Percentiles rank a stretch among this genome's conserved stretches.
These are phyloP conservation scores for Phainopepla nitens DNA, from an alignment of 2,113 vertebrate species.

Conservation along the genomic window DNA sequence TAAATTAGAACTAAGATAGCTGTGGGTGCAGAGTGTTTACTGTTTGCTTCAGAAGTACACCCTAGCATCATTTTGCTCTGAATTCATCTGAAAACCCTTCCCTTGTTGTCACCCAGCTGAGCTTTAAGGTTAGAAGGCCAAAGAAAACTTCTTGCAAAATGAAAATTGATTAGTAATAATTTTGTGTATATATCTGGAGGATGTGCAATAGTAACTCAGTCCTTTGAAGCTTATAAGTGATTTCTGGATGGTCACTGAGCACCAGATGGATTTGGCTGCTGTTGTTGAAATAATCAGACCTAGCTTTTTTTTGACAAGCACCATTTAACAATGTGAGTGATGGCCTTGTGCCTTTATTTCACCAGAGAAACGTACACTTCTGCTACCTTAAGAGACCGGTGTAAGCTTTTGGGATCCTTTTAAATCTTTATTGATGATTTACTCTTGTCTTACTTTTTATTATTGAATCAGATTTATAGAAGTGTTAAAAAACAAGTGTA, in stretches of 20 bases:
- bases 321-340: constrained; percentile 57
- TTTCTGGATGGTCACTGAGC: constrained; percentile 52
- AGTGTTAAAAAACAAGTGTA: not conserved
- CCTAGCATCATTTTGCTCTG: not conserved
- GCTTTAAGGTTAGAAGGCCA: not conserved
- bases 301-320: constrained; percentile 49
- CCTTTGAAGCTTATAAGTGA: constrained; percentile 1
- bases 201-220: not conserved
- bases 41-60: not conserved
- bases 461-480: not conserved
- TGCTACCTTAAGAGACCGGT: not conserved
- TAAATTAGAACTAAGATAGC: not conserved
- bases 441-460: not conserved
- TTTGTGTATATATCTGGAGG: not conserved
- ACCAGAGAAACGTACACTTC: not conserved
- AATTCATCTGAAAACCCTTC: not conserved
- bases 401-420: constrained; percentile 13
- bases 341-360: not conserved
- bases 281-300: constrained; percentile 21
- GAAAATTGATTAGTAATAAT: constrained; percentile 43
- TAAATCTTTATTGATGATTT: not conserved
- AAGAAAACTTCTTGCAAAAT: not conserved
- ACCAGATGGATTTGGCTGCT: constrained; percentile 64
- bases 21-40: not conserved
- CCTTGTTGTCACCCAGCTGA: not conserved